phyloP scores from a whole-genome alignment of 1,140 invertebrate genomes.

The Gerris buenoi region DNA sequence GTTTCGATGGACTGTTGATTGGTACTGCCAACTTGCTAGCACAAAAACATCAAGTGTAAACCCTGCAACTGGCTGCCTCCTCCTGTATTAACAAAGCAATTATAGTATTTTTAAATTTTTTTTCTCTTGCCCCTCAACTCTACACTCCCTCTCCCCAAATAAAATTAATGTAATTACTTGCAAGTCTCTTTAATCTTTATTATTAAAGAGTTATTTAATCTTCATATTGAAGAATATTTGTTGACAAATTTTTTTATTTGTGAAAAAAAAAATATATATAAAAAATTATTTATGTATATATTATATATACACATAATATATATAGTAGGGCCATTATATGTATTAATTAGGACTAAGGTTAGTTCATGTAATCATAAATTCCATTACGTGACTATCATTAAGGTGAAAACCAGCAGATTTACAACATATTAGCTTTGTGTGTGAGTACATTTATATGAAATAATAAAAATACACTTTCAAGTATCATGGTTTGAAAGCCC shows the following conservation, averaged over 20 bases:
- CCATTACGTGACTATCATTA: background rate
- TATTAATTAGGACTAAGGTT: background rate
- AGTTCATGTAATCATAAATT: background rate
- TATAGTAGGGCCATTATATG: background rate
- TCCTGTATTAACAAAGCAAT: background rate
- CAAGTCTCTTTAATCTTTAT: background rate
- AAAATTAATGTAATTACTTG: background rate
- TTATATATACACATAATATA: background rate
- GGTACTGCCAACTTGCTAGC: background rate
- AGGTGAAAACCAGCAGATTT: background rate
- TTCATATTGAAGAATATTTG: background rate
- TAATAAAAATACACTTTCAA: no score
- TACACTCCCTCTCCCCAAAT: background rate
- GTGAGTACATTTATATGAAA: background rate
- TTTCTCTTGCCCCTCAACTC: background rate
- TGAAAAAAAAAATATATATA: conserved; percentile 5
- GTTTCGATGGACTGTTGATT: no score
- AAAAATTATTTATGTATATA: background rate
- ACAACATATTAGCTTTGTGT: background rate
- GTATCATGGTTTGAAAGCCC: no score
- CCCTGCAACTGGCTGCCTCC: background rate
- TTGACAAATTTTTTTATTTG: conserved; percentile 7
- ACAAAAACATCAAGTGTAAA: background rate
- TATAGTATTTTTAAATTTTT: background rate
- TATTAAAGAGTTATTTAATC: background rate